Evolutionary conservation across 2,113 vertebrate genomes (phyloP), one percentile per base, ranked within the genome.

Genomic region (Solea solea): DNA sequence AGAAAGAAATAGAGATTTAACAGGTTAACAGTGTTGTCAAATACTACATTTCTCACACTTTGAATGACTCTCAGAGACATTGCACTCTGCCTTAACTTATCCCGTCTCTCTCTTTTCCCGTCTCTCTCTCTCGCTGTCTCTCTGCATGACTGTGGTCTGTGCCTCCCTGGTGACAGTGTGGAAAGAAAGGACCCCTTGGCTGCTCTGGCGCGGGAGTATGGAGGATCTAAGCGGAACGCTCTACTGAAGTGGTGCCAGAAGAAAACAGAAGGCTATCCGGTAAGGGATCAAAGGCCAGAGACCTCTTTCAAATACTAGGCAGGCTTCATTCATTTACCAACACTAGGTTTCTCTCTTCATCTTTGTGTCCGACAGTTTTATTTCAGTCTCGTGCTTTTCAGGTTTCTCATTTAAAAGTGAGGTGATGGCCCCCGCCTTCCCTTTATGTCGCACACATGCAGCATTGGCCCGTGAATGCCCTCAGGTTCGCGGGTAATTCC

Each of bases 161-260:
- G 61, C 88, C 86, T 89, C 91, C 86, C 76, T 88, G 87, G 82
- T 82, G 89, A 83, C 90, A 98, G 98, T 77, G 96, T 97, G 95
- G 98, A 99, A 93, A 96, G 96, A 86, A 98, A 95, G 82, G 97
- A 99, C 89, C 97, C 97, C 0, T 91, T 99, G 93, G 96, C 96
- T 66, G 96, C 96, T 27, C 89, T 99, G 89, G 96, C 97, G 69
- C 93, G 96, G 87, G 95, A 98, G 75, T 98, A 98, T 0, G 98
- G 98, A 0, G 98, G 98, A 82, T 99, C 98, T 7, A 99, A 98
- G 90, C 96, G 97, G 85, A 99, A 98, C 8, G 98, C 98, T 82
- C 88, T 98, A 70, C 90, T 99, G 91, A 99, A 96, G 85, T 99
- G 97, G 98, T 99, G 97, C 90, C 97, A 99, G 92, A 99, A 95